Evolutionary conservation across 2,113 vertebrate genomes (phyloP).

Genomic region (Cercocebus atys): DNA sequence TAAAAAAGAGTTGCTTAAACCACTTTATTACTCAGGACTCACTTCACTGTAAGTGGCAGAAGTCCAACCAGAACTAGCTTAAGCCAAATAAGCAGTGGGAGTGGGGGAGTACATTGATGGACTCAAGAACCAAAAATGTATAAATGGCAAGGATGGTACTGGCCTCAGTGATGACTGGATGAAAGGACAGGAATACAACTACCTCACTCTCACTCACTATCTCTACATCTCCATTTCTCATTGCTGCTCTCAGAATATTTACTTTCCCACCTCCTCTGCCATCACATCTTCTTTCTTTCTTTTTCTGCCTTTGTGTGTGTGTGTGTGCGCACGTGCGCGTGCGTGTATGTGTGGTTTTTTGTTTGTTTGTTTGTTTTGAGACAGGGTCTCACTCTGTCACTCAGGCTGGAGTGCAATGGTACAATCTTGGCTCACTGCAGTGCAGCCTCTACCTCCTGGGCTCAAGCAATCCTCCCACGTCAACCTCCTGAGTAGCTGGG

Average conservation of each 20-base stretch:
- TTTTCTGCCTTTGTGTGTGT: too few species aligned
- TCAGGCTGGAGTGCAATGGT: not conserved
- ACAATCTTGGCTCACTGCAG: not conserved
- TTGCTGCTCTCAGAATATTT: not conserved
- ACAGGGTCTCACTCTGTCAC: not conserved
- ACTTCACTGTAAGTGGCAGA: not conserved
- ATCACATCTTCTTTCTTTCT: not conserved
- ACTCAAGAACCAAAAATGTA: not conserved
- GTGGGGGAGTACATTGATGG: not conserved
- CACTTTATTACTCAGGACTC: not conserved
- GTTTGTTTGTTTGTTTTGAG: not conserved
- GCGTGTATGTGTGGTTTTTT: too few species aligned
- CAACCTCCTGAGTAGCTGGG: not conserved
- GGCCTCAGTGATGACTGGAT: not conserved
- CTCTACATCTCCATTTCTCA: not conserved
- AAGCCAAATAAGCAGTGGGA: not conserved
- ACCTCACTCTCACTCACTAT: not conserved
- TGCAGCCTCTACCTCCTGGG: not conserved
- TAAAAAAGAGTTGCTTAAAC: not conserved
- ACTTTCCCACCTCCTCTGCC: not conserved
- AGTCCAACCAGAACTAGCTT: not conserved
- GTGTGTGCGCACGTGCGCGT: accelerated
- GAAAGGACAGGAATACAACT: not conserved
- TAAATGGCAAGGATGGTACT: not conserved
- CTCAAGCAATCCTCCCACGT: not conserved